Base-by-base conservation (phyloP, 2,888 invertebrate species). In the Oligia fasciuncula region DNA sequence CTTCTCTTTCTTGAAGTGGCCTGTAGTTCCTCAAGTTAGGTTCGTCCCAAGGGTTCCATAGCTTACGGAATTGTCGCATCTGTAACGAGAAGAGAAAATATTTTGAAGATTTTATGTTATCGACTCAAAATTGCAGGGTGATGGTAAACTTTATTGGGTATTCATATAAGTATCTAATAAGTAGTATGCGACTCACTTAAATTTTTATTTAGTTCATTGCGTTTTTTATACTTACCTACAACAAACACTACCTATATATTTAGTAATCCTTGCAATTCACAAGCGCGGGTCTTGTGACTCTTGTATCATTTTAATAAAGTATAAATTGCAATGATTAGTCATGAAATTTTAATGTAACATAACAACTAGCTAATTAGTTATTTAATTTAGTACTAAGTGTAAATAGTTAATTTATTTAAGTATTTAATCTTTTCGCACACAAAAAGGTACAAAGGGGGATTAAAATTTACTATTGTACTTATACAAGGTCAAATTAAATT, bases 61-160 rank as follows among this genome's bases (percentile, higher is more conserved):
- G 87, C 69, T 94, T 95, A 23, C 97, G 97, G 86, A 98, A 97
- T 86, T 95, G 92, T 79, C 95, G 96, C 90, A 97, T 94, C 97
- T 97, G 88, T 40, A 93, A 78, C 17, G 46, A 23, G 14, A 67
- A 51, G 17, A n/a, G 17, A n/a, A 66, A 49, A 29, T 17, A 43
- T 46, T 49, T 9, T 6, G 5, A 4, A 5, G 13, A 14, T 8
- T 1, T 23, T 65, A 4, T 73, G 35, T 14, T 11, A 4, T 43
- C 4, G 14, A 0, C 19, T 62, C 23, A 9, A 76, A 49, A 46
- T 40, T 62, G 4, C 23, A 19, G 8, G 8, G 43, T 14, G 13
- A 6, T 11, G 11, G n/a, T 17, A 68, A 9, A 29, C 13, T 49
- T 69, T 69, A 51, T 68, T 49, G 11, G 29, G 11, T 9, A 46